phyloP scores from a whole-genome alignment of 2,888 invertebrate genomes.

The Xanthorhoe spadicearia region DNA sequence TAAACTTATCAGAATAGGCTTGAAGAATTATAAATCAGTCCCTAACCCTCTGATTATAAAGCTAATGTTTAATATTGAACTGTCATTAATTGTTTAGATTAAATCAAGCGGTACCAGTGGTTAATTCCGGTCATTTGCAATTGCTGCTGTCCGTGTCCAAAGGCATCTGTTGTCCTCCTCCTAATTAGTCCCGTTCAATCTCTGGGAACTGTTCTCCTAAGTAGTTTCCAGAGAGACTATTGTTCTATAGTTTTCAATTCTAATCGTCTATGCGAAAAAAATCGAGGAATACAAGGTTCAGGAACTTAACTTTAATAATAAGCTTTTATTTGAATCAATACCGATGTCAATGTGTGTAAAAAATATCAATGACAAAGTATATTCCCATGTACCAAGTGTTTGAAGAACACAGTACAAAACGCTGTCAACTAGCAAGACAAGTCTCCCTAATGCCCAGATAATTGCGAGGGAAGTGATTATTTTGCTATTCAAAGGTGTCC shows the following conservation, averaged over 20 bases:
- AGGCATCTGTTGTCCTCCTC: slow-evolving; percentile 32
- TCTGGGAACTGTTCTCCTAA: slow-evolving; percentile 48
- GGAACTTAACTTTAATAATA: no score
- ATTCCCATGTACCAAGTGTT: slow-evolving; percentile 23
- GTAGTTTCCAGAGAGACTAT: slow-evolving; percentile 13
- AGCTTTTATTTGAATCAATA: no score
- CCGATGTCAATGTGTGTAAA: no score
- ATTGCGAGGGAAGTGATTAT: slow-evolving; percentile 79
- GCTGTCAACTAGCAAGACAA: slow-evolving; percentile 55
- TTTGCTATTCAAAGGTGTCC: slow-evolving; percentile 73
- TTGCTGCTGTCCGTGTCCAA: slow-evolving; percentile 54
- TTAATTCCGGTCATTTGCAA: slow-evolving; percentile 56
- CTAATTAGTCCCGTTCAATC: slow-evolving; percentile 40
- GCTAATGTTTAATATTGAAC: slow-evolving; percentile 12
- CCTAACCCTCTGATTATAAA: no score
- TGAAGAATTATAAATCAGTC: no score
- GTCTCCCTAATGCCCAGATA: slow-evolving; percentile 59
- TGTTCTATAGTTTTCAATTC: slow-evolving; percentile 12
- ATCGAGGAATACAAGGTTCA: not conserved
- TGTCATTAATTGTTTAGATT: slow-evolving; percentile 70
- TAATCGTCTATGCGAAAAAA: not conserved
- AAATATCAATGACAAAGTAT: slow-evolving; percentile 13
- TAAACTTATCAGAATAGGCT: no score
- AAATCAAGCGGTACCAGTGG: slow-evolving; percentile 68
- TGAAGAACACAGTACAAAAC: slow-evolving; percentile 45